Conservation (phyloP, 2,888 invertebrate species). For the Tuta absoluta region DNA sequence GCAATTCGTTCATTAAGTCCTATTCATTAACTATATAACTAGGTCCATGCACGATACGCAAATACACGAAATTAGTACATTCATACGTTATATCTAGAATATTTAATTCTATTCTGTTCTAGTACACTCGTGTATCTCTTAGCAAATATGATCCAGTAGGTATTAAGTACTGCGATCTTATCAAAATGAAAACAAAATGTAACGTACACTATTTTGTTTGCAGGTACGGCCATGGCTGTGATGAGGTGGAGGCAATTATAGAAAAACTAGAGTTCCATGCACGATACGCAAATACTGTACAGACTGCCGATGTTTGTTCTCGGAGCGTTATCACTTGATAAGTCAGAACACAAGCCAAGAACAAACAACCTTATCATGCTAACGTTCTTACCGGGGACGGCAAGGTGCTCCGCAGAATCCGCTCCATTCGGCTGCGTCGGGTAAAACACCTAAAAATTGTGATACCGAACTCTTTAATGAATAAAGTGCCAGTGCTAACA, state of each 20-base stretch:
- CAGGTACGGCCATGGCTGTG: conserved; percentile 62
- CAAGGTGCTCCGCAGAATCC: conserved; percentile 64
- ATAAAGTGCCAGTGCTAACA: conserved; percentile 48
- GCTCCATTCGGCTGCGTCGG: conserved; percentile 50
- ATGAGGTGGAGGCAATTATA: conserved; percentile 57
- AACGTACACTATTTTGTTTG: conserved; percentile 54
- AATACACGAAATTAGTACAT: not conserved
- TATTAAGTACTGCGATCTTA: conserved; percentile 40
- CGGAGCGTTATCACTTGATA: conserved; percentile 77
- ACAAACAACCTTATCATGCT: conserved; percentile 78
- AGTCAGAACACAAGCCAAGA: conserved; percentile 76
- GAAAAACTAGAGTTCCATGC: conserved; percentile 68
- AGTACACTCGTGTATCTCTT: not conserved
- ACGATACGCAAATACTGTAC: conserved; percentile 74
- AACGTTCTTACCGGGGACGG: conserved; percentile 65
- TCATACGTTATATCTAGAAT: not conserved
- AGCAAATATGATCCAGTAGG: not conserved
- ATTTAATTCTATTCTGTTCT: not conserved
- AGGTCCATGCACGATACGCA: too few species aligned
- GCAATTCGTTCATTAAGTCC: not conserved
- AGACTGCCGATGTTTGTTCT: conserved; percentile 75
- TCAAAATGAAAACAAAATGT: conserved; percentile 47
- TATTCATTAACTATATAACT: not conserved
- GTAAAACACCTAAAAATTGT: conserved; percentile 55
- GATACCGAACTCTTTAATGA: conserved; percentile 44